Conservation (phyloP, 2,113 vertebrate species). For the Benitochromis conjunctus region DNA sequence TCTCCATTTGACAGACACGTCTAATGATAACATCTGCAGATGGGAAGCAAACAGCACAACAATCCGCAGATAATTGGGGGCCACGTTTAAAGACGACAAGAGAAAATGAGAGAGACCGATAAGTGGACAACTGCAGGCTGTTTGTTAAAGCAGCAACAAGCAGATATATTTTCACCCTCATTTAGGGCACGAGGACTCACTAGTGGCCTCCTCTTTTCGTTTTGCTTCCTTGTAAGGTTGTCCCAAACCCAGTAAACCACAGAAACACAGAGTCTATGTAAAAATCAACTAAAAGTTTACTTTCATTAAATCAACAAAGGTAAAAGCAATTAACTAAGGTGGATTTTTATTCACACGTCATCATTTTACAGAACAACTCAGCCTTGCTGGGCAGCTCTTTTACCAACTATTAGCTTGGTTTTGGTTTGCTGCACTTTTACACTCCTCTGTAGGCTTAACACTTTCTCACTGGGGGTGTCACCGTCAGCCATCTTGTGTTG, state of each 20-base stretch:
- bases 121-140: slow-evolving; percentile 36
- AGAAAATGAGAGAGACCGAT: slow-evolving; percentile 32
- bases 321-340: not conserved
- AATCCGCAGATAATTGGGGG: slow-evolving; percentile 70
- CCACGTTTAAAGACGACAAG: slow-evolving; percentile 16
- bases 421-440: not conserved
- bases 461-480: not conserved
- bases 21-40: slow-evolving; percentile 64
- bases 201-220: slow-evolving; percentile 7
- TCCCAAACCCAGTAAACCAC: slow-evolving; percentile 42
- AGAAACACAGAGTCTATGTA: not conserved
- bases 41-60: slow-evolving; percentile 54
- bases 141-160: slow-evolving; percentile 33
- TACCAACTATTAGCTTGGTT: not conserved
- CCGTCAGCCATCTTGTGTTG: not conserved
- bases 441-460: not conserved
- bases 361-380: not conserved
- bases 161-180: slow-evolving; percentile 62
- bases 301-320: slow-evolving; percentile 50
- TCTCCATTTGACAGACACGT: slow-evolving; percentile 64
- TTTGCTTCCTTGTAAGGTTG: not conserved
- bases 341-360: not conserved
- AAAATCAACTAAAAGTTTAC: not conserved
- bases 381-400: not conserved
- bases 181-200: slow-evolving; percentile 48